These are phyloP conservation scores for Verasper variegatus DNA, from an alignment of 2,113 vertebrate genomes.

Conservation along the genomic window DNA sequence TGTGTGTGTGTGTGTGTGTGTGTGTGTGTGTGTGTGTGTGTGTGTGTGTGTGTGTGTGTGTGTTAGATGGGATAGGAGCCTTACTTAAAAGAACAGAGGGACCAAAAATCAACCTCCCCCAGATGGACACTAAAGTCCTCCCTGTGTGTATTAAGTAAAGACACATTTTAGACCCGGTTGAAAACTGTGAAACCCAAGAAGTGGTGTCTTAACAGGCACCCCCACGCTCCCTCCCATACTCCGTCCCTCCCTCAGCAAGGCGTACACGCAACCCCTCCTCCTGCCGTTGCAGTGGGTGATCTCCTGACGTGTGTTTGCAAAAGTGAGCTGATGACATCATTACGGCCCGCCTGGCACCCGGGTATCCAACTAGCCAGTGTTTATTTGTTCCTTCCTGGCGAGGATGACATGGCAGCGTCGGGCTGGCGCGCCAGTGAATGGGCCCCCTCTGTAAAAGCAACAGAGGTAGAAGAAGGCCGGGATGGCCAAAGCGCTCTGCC, in stretches of 20 bases:
- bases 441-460: slow-evolving; percentile 81
- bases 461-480: slow-evolving; percentile 71
- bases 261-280: slow-evolving; percentile 21
- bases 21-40: too few species aligned
- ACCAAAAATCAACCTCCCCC: slow-evolving; percentile 36
- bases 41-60: too few species aligned
- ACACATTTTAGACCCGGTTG: slow-evolving; percentile 64
- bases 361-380: slow-evolving; percentile 47
- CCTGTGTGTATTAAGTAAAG: slow-evolving; percentile 59
- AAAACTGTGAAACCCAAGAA: slow-evolving; percentile 70
- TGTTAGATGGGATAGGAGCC: slow-evolving; percentile 54
- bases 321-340: slow-evolving; percentile 70
- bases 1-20: too few species aligned
- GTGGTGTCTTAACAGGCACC: slow-evolving; percentile 51
- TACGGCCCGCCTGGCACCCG: slow-evolving; percentile 61
- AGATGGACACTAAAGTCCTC: slow-evolving; percentile 50
- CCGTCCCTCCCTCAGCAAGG: slow-evolving; percentile 34
- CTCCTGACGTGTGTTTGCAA: slow-evolving; percentile 47
- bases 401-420: slow-evolving; percentile 65
- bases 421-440: slow-evolving; percentile 81
- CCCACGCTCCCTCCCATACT: slow-evolving; percentile 30
- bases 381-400: slow-evolving; percentile 83
- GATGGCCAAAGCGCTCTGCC: slow-evolving; percentile 33
- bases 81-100: slow-evolving; percentile 41
- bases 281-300: slow-evolving; percentile 38